Base-by-base conservation (phyloP, 2,888 invertebrate species). In the Acleris sparsana region DNA sequence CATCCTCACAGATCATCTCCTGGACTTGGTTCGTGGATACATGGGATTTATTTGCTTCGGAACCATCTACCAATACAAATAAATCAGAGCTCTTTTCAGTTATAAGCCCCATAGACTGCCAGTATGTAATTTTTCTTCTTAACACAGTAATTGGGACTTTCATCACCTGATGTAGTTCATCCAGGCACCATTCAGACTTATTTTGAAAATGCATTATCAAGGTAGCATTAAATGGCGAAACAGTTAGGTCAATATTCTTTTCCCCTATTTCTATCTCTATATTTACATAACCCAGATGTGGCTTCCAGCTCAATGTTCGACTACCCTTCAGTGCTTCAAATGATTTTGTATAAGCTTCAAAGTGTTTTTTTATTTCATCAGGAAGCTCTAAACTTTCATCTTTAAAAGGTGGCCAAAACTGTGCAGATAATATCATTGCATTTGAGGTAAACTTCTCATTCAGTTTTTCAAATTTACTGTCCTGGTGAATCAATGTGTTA, bases 331-430 rank as follows among this genome's bases (percentile, higher is more conserved):
- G 93, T 0, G 96, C 95, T 87, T 99, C 98, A 90, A 97, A 99
- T 0, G 96, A 95, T 81, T 96, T 96, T 0, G 98, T 98, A 79
- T 97, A 99, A 62, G 94, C 94, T 69, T 97, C 95, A 72, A 99
- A 94, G 80, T 97, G 96, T 63, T 95, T 94, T 78, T 96, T 95
- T 55, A 99, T 95, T 78, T 94, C 94, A 33, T 94, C 94, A 0
- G 99, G 99, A 55, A 99, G 87, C 80, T 97, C 96, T 18, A 99
- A 91, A 73, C 96, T 97, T 87, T 99, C 98, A 85, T 99, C 98
- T 82, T 98, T 97, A 75, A 99, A 98, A 9, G 97, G 95, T 1
- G 99, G 99, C 99, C 99, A 99, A 92, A 99, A 99, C 84, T 99
- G 99, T 2, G 98, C 98, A 0, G 99, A 99, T n/a, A 99, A 93